Base-by-base conservation (phyloP, 1,140 invertebrate species). In the Oreohelix idahoensis region DNA sequence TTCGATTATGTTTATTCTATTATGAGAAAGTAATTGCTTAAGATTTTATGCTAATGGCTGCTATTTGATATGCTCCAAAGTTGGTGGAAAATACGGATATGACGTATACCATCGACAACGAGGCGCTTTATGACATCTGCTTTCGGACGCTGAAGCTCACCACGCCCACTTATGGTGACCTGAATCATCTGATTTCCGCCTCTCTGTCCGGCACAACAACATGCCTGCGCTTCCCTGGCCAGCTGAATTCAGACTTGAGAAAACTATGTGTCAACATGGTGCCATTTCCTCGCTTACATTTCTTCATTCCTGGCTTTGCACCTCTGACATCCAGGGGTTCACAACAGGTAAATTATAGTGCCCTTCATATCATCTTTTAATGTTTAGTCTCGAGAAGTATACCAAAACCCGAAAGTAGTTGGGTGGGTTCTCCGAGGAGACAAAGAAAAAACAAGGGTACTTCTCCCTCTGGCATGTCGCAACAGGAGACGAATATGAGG, bases 191-290 rank as follows among this genome's bases (percentile, higher is more conserved):
- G 5, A 93, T 94, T 35, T 94, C 88, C 84, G 93, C 88, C 45
- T 94, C 94, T 13, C 94, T 94, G 94, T 96, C 96, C 2, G 96
- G 96, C 92, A 97, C 97, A 95, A 97, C 96, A 0, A 95, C 95
- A 10, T 98, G 97, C 87, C 93, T 96, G 0, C 92, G 95, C 85
- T 96, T 96, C 90, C 95, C 95, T 32, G 96, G 96, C 86, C 96
- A 97, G 90, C 89, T 97, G 86, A 97, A 97, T 78, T 97, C 98
- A 69, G 53, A 51, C 15, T n/a, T 77, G n/a, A 83, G 75, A 36
- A 78, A 76, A 36, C 53, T 63, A 4, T 66, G 32, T 71, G 74
- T 53, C 26, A 83, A 78, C 36, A 45, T 77, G 74, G 53, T 66
- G 42, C 58, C 79, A 23, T 81, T 81, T 36, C 79, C 79, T 23